These are phyloP conservation scores for Octopus sinensis DNA, from an alignment of 1,140 invertebrate species.

Conservation along the genomic window DNA sequence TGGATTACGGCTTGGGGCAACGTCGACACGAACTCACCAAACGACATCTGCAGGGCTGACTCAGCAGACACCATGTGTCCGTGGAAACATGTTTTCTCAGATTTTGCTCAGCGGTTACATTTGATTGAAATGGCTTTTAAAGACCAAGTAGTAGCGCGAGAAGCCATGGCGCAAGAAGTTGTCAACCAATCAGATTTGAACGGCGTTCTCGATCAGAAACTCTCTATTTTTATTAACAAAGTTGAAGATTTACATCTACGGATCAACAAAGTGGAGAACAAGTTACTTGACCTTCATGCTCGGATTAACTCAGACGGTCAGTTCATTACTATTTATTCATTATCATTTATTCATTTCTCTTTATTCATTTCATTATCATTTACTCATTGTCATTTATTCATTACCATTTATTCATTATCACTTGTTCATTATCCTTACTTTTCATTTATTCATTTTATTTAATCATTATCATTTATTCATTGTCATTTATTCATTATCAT, in stretches of 20 bases:
- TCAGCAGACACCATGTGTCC: conserved; percentile 24
- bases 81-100: conserved; percentile 29
- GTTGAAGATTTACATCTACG: conserved; percentile 17
- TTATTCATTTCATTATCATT: not conserved
- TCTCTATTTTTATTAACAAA: conserved; percentile 20
- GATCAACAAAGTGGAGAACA: conserved; percentile 12
- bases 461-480: too few species aligned
- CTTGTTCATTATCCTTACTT: too few species aligned
- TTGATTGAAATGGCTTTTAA: conserved; percentile 36
- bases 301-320: conserved; percentile 19
- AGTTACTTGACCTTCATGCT: not conserved
- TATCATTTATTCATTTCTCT: not conserved
- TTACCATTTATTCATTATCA: too few species aligned
- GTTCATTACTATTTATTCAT: not conserved
- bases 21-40: not conserved
- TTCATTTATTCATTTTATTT: too few species aligned
- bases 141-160: conserved; percentile 35
- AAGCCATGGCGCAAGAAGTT: conserved; percentile 35
- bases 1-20: conserved; percentile 13
- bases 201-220: conserved; percentile 27
- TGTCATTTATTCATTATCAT: too few species aligned
- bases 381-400: not conserved
- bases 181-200: conserved; percentile 36
- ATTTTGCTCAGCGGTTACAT: conserved; percentile 24
- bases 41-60: conserved; percentile 13